phyloP scores from a whole-genome alignment of 1,140 invertebrate genomes.

The Zaprionus gabonicus region DNA sequence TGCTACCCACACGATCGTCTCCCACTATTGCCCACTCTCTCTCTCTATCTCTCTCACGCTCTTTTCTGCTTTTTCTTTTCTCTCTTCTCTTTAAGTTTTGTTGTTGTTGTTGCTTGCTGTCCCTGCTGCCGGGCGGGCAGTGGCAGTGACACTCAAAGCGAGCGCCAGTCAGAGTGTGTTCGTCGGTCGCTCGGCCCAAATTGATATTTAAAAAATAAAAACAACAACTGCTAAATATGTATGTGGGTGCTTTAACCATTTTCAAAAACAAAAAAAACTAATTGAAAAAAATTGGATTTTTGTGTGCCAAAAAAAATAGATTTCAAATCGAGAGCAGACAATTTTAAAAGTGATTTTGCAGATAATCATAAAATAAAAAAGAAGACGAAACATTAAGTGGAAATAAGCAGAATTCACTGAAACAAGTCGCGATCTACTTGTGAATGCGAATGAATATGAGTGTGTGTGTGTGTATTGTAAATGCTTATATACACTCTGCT shows the following conservation, averaged over 20 bases:
- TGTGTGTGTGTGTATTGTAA: not conserved
- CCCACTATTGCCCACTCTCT: constrained; percentile 14
- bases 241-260: constrained; percentile 54
- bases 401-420: constrained; percentile 58
- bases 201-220: constrained; percentile 53
- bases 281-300: constrained; percentile 27
- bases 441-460: constrained; percentile 12
- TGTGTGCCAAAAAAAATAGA: constrained; percentile 49
- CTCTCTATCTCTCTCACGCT: constrained; percentile 20
- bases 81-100: constrained; percentile 34
- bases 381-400: constrained; percentile 48
- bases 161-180: constrained; percentile 60
- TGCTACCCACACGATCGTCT: constrained; percentile 46
- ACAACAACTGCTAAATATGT: constrained; percentile 15
- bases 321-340: constrained; percentile 57
- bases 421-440: constrained; percentile 38
- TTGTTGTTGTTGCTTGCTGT: not conserved
- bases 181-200: constrained; percentile 57
- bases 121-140: constrained; percentile 51
- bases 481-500: constrained; percentile 16
- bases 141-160: constrained; percentile 76
- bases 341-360: constrained; percentile 64
- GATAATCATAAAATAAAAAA: constrained; percentile 52
- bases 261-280: constrained; percentile 47
- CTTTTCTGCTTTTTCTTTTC: not conserved